These are phyloP conservation scores for Ormyrus labotus DNA, from an alignment of 2,888 invertebrate genomes.

Conservation along the genomic window DNA sequence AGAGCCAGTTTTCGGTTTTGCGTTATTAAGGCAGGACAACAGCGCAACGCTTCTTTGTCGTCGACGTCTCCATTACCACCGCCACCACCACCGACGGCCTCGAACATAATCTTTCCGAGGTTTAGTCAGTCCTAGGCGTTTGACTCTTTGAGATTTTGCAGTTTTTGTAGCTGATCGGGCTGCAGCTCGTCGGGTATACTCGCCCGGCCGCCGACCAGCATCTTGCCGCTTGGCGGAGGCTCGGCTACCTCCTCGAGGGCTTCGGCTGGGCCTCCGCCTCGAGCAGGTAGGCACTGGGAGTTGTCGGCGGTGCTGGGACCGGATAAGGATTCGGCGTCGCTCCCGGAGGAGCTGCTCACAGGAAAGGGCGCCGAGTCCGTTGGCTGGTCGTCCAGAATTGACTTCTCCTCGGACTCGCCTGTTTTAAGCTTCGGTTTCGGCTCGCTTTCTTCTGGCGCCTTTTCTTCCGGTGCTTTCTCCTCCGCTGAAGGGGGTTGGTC, in stretches of 20 bases:
- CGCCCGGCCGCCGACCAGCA: slow-evolving; percentile 86
- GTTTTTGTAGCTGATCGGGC: slow-evolving; percentile 90
- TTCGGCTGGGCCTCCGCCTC: slow-evolving; percentile 51
- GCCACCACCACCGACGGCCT: slow-evolving; percentile 46
- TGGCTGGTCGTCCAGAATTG: slow-evolving; percentile 78
- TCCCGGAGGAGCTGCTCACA: slow-evolving; percentile 82
- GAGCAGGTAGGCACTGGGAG: slow-evolving; percentile 78
- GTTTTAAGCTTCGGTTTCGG: slow-evolving; percentile 59
- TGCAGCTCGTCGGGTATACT: slow-evolving; percentile 93
- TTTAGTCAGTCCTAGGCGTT: slow-evolving; percentile 84
- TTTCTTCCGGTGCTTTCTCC: background rate
- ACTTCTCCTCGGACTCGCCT: slow-evolving; percentile 72
- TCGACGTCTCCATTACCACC: background rate
- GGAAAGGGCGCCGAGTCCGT: slow-evolving; percentile 80
- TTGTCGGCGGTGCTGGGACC: slow-evolving; percentile 81
- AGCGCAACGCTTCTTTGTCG: slow-evolving; percentile 34
- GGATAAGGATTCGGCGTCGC: slow-evolving; percentile 81
- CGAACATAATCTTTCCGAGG: slow-evolving; percentile 65
- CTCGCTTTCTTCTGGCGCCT: slow-evolving; percentile 15
- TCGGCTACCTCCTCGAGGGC: slow-evolving; percentile 62
- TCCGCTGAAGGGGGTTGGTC: background rate
- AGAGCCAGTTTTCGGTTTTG: slow-evolving; percentile 68
- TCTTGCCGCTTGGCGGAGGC: slow-evolving; percentile 66
- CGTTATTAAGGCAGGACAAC: slow-evolving; percentile 68
- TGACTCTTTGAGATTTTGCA: slow-evolving; percentile 93